Base-by-base conservation (phyloP, 2,888 invertebrate species). In the Eristalinus sepulchralis region DNA sequence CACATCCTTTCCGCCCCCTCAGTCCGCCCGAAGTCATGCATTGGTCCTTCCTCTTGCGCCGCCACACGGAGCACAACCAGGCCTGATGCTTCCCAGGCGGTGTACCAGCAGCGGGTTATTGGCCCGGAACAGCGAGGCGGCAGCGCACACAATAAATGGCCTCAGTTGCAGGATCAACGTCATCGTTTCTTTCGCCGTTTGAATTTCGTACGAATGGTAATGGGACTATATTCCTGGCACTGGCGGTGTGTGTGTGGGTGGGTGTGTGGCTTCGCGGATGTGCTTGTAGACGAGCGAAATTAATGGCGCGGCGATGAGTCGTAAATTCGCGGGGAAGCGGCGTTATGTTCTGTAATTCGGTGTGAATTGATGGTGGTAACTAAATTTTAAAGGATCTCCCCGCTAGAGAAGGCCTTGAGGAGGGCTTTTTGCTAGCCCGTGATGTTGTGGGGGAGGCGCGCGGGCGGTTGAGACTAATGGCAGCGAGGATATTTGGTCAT, bases 311-410 rank as follows among this genome's bases (percentile, higher is more conserved):
- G 3, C 24, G 17, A 57, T 55, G 63, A 73, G 55, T 63, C 73
- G 55, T 73, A 63, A 60, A 73, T 73, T 64, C 13, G 13, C 63
- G 73, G 24, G 17, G 63, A 55, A 73, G 55, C 73, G 34, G 24
- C 55, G 59, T 60, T 70, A 70, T 73, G 63, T 55, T n/a, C 53
- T 8, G 63, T 63, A 64, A 62, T 64, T 73, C 55, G 63, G 55
- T 55, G 63, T 55, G 55, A 63, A 64, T 34, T 63, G 55, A 62
- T 73, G 63, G 34, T 13, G 55, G 63, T 34, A 64, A 55, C 63
- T 64, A 55, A 36, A 63, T 73, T 64, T 73, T 55, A 53, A 34
- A 24, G 47, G n/a, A n/a, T 39, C 39, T n/a, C 13, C n/a, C n/a
- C 1, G 13, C n/a, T 4, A 13, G 47, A 17, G 47, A 47, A 27